These are phyloP conservation scores for Rhyzopertha dominica DNA, from an alignment of 1,140 invertebrate species.

Conservation along the genomic window DNA sequence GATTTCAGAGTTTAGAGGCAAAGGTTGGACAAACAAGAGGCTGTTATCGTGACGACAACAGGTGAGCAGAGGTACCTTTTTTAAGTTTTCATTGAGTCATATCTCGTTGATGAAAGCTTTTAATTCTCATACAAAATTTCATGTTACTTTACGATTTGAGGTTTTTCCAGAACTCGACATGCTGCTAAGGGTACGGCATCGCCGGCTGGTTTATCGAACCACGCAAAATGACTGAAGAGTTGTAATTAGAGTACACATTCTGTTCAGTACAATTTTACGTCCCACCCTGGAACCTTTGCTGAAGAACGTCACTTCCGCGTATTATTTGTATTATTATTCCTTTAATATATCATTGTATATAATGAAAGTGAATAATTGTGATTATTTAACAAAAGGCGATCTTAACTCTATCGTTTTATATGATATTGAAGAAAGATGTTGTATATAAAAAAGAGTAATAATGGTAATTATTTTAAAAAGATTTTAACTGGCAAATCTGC, in stretches of 20 bases:
- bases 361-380: neutral
- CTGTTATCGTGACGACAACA: slow-evolving; percentile 17
- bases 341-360: neutral
- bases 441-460: too few relatives aligned
- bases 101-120: neutral
- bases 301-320: neutral
- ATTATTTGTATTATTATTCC: neutral
- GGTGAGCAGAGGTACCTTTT: neutral
- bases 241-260: neutral
- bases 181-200: slow-evolving; percentile 13
- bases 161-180: slow-evolving; percentile 16
- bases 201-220: slow-evolving; percentile 8
- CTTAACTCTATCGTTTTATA: too few relatives aligned
- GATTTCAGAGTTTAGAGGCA: slow-evolving; percentile 24
- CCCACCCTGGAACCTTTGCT: neutral
- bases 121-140: neutral
- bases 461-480: too few relatives aligned
- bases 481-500: too few relatives aligned
- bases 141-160: neutral
- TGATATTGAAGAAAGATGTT: too few relatives aligned
- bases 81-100: neutral
- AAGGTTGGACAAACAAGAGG: slow-evolving; percentile 20
- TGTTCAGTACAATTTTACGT: neutral
- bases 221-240: neutral
- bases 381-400: too few relatives aligned